Percentiles rank a stretch among this genome's conserved stretches.
Evolutionary conservation across 2,797 vertebrate genomes (phyloP).

Genomic region (Molossus alvarezi): DNA sequence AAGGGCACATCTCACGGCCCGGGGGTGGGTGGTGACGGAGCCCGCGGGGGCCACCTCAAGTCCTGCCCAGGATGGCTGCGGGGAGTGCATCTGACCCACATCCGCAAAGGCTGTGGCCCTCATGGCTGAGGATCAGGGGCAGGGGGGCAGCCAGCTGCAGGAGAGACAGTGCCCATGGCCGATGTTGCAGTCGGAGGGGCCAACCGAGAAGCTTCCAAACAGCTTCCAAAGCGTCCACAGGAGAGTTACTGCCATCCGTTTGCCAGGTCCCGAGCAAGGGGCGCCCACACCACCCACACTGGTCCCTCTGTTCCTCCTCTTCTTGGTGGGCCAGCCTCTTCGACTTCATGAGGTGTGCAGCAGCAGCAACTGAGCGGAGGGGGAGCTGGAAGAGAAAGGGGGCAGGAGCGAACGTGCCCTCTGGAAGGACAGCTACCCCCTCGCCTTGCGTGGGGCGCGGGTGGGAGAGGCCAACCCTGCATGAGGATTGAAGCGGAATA

Average conservation of each 20-base stretch:
- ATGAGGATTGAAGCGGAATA: fast-evolving
- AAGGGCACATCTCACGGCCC: not conserved
- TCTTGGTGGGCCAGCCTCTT: not conserved
- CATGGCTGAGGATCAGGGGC: not conserved
- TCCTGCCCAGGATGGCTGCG: not conserved
- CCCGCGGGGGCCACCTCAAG: not conserved
- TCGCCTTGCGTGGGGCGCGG: not conserved
- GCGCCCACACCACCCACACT: too few species aligned
- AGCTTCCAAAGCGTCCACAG: not conserved
- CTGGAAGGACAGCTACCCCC: not conserved
- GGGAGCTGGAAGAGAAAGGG: not conserved
- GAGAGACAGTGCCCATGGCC: not conserved
- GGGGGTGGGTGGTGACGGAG: not conserved
- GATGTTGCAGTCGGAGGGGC: not conserved
- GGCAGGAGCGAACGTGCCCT: not conserved
- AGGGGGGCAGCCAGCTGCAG: not conserved
- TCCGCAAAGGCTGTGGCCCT: not conserved
- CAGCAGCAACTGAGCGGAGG: not conserved
- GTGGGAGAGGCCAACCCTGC: not conserved
- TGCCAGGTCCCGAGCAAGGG: not conserved
- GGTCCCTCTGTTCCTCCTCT: not conserved
- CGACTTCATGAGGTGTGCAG: not conserved
- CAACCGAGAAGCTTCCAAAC: not conserved
- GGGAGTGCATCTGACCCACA: not conserved
- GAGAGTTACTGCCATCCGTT: not conserved